Evolutionary conservation across 2,888 invertebrate species (phyloP).

Genomic region (Gordius sp.): DNA sequence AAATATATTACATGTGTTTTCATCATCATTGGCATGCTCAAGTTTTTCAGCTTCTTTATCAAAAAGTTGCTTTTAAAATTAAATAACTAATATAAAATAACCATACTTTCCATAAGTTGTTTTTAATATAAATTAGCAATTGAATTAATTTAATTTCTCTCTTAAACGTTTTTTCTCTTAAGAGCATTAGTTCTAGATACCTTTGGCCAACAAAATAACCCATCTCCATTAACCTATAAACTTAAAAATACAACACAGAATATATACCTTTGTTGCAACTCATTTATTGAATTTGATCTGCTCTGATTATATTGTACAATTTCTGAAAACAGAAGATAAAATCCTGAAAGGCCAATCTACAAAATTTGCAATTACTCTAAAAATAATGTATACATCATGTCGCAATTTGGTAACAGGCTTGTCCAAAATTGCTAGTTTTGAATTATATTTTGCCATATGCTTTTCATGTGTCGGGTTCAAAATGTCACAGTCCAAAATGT

Average conservation of each 20-base stretch:
- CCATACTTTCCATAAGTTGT: conserved; percentile 71
- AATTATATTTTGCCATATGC: background rate
- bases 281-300: conserved; percentile 66
- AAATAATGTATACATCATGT: background rate
- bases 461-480: no score
- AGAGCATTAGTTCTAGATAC: conserved; percentile 66
- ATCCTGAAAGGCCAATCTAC: background rate
- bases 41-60: conserved; percentile 92
- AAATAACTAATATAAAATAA: conserved; percentile 16
- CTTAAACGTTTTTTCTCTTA: conserved; percentile 70
- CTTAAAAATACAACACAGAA: background rate
- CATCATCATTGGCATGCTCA: conserved; percentile 93
- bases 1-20: conserved; percentile 43
- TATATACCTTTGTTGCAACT: conserved; percentile 51
- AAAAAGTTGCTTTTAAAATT: conserved; percentile 45
- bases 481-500: no score
- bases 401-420: background rate
- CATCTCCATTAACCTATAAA: conserved; percentile 55
- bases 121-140: conserved; percentile 75
- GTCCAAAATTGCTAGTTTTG: conserved; percentile 9
- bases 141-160: conserved; percentile 76
- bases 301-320: conserved; percentile 81
- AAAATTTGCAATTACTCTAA: background rate
- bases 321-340: conserved; percentile 61
- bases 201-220: conserved; percentile 80